These are phyloP conservation scores for Halichoeres trimaculatus DNA, from an alignment of 2,113 vertebrate species.

Conservation along the genomic window DNA sequence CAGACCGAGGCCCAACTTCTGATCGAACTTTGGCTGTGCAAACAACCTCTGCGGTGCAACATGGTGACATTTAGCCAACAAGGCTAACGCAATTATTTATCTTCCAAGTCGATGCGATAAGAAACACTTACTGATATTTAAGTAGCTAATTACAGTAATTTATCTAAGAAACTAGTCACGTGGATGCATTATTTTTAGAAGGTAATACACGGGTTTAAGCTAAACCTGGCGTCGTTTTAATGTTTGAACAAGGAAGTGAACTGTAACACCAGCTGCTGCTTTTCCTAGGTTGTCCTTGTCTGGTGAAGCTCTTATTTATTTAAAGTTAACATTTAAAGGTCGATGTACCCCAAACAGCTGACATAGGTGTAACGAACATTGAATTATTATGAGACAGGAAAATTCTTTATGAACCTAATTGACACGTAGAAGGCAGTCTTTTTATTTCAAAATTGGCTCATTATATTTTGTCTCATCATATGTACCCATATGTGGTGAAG, in stretches of 20 bases:
- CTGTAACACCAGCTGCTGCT: slow-evolving; percentile 17
- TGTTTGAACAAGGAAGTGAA: slow-evolving; percentile 52
- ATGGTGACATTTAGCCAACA: neutral
- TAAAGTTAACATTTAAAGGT: neutral
- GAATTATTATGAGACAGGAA: too few relatives aligned
- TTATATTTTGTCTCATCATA: too few relatives aligned
- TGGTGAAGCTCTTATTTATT: neutral
- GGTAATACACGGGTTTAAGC: slow-evolving; percentile 6
- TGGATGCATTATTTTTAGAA: slow-evolving; percentile 48
- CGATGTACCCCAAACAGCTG: rapidly evolving
- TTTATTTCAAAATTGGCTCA: too few relatives aligned
- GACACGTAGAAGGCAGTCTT: too few relatives aligned
- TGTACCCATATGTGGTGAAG: too few relatives aligned
- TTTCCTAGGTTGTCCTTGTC: neutral
- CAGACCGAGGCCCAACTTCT: slow-evolving; percentile 52
- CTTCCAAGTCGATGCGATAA: neutral
- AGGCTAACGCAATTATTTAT: neutral
- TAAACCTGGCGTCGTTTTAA: slow-evolving; percentile 9
- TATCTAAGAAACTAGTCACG: neutral
- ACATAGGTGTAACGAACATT: too few relatives aligned
- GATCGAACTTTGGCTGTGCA: slow-evolving; percentile 53
- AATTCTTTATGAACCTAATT: too few relatives aligned
- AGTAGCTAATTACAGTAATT: neutral
- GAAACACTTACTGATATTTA: rapidly evolving
- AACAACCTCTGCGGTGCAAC: slow-evolving; percentile 7